Evolutionary conservation across 2,888 invertebrate species (phyloP), one percentile per base, ranked within the genome.

Genomic region (Ormia ochracea): DNA sequence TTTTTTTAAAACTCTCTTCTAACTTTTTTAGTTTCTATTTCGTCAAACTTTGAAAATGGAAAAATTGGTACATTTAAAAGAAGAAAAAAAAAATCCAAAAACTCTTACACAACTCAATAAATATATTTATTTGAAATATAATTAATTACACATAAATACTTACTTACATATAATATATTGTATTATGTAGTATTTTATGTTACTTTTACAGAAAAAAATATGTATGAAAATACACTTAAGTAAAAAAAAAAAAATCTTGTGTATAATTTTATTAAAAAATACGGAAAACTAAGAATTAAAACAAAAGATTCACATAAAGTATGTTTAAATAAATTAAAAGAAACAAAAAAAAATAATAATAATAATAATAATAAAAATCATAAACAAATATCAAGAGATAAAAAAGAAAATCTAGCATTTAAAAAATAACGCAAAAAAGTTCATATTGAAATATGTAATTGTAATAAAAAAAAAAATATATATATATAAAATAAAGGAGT

Each of bases 391-490:
- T 50, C 58, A 63, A 61, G 12, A 63, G 23, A 66, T 10, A 70
- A n/a, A 61, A 43, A 36, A 52, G 14, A 66, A 75, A 70, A 48
- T 65, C n/a, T 75, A 79, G 70, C 59, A 75, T 76, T 76, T 58
- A 73, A 76, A 33, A n/a, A 54, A 21, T 38, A 78, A 68, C 72
- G 54, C 66, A 56, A 75, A 41, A 58, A 76, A 61, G 72, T 80
- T 76, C 61, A 76, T 80, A 76, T 56, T 73, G n/a, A 81, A 74
- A 83, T 83, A 83, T 84, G 72, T 80, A 54, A 80, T 76, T 76
- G 80, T 80, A 80, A 80, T 80, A 80, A 72, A 56, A 45, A 33
- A 61, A 54, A 68, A 69, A 78, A 78, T n/a, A n/a, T n/a, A n/a
- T n/a, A 56, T 65, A 41, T 65, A 78, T 48, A 58, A 80, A 78